A percentile compares a stretch with the other conserved stretches of the same genome.
These are phyloP conservation scores for Chiroxiphia lanceolata DNA, from an alignment of 2,797 vertebrate genomes.

Conservation along the genomic window DNA sequence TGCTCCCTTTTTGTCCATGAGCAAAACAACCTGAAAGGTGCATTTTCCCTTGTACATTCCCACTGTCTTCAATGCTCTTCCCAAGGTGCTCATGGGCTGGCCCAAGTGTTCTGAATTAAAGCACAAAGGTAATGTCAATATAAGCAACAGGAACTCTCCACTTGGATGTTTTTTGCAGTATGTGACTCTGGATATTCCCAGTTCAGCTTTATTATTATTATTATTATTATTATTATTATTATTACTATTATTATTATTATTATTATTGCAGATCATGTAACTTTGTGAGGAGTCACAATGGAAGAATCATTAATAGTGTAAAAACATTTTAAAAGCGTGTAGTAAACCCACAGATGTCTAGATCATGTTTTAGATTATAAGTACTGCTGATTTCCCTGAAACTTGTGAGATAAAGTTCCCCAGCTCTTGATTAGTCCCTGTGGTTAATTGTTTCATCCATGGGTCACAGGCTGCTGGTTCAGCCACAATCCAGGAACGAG, in stretches of 20 bases:
- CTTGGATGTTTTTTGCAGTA: background rate
- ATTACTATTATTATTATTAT: background rate
- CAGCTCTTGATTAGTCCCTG: background rate
- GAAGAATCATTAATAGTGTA: background rate
- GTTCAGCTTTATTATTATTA: background rate
- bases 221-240: background rate
- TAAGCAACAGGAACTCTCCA: background rate
- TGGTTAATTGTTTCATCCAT: background rate
- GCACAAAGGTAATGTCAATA: background rate
- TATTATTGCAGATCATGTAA: background rate
- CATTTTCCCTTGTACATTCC: background rate
- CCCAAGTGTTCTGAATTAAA: background rate
- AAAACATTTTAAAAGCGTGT: background rate
- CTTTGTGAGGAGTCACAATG: background rate
- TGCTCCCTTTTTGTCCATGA: constrained; percentile 1
- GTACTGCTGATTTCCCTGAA: background rate
- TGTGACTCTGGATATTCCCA: background rate
- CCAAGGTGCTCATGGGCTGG: background rate
- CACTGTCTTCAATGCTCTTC: background rate
- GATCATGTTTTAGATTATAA: background rate
- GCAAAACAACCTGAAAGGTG: background rate
- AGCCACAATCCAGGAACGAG: background rate
- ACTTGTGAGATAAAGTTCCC: background rate
- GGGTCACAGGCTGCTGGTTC: constrained; percentile 2
- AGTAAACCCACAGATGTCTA: background rate